phyloP scores from a whole-genome alignment of 2,113 vertebrate species.

The Sturnus vulgaris region DNA sequence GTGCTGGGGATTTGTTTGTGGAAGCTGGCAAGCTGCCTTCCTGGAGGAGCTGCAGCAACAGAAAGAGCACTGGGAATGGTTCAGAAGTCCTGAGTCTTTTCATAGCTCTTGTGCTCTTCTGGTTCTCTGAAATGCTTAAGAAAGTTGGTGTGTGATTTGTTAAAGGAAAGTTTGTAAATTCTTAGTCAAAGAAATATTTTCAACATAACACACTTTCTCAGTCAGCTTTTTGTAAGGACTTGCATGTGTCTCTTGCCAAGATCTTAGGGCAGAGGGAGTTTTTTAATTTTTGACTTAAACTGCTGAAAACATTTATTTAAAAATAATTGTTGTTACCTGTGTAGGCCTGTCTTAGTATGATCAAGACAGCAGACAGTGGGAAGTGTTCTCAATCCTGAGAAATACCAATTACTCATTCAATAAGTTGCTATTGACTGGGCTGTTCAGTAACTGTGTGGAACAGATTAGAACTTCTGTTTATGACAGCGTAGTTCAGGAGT shows the following conservation, averaged over 20 bases:
- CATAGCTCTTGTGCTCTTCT: background rate
- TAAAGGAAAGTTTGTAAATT: background rate
- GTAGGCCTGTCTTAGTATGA: background rate
- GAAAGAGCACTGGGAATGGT: background rate
- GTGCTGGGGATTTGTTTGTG: background rate
- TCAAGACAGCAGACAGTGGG: background rate
- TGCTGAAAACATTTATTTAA: background rate
- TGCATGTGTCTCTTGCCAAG: background rate
- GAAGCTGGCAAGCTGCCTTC: constrained; percentile 1
- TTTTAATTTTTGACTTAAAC: background rate
- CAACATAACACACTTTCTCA: background rate
- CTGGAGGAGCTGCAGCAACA: background rate
- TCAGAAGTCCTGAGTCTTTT: background rate
- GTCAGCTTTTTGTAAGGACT: background rate
- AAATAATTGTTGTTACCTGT: background rate
- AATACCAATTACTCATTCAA: background rate
- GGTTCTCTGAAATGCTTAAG: background rate
- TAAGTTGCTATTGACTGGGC: background rate
- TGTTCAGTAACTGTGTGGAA: background rate
- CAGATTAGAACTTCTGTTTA: background rate
- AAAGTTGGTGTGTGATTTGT: background rate
- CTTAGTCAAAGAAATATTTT: background rate
- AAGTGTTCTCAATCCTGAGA: background rate
- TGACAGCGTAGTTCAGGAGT: background rate
- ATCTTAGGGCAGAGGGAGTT: background rate